phyloP scores from a whole-genome alignment of 2,797 vertebrate species.

The Lithobates sylvaticus region DNA sequence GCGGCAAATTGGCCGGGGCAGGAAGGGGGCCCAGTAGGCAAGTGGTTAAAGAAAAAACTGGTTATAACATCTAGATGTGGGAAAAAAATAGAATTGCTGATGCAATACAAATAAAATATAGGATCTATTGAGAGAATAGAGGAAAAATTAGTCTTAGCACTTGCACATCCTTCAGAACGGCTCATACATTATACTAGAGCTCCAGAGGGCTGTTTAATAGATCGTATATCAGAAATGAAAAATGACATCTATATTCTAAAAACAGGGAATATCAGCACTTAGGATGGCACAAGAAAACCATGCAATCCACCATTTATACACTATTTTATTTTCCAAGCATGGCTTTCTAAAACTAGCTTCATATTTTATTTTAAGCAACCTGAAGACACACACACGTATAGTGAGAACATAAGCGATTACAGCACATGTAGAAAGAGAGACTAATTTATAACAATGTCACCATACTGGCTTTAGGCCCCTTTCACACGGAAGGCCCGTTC shows the following conservation, averaged over 20 bases:
- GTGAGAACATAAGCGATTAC: background rate
- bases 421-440: background rate
- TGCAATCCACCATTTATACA: constrained; percentile 31
- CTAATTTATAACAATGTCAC: background rate
- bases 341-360: constrained; percentile 31
- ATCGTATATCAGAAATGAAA: constrained; percentile 79
- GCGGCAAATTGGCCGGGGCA: too few species aligned
- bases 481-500: too few species aligned
- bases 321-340: constrained; percentile 42
- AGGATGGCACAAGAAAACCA: constrained; percentile 22
- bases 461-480: background rate
- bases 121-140: constrained; percentile 33
- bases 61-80: too few species aligned
- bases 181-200: constrained; percentile 66
- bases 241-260: constrained; percentile 69
- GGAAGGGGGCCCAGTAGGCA: too few species aligned
- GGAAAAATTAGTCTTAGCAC: constrained; percentile 31
- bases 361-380: constrained; percentile 42
- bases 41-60: too few species aligned
- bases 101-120: constrained; percentile 1
- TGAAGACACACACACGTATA: background rate
- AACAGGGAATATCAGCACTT: constrained; percentile 29
- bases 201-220: constrained; percentile 73
- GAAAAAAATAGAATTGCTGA: constrained; percentile 40
- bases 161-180: constrained; percentile 8